Conservation (phyloP, 1,140 invertebrate genomes). For the Panulirus ornatus region DNA sequence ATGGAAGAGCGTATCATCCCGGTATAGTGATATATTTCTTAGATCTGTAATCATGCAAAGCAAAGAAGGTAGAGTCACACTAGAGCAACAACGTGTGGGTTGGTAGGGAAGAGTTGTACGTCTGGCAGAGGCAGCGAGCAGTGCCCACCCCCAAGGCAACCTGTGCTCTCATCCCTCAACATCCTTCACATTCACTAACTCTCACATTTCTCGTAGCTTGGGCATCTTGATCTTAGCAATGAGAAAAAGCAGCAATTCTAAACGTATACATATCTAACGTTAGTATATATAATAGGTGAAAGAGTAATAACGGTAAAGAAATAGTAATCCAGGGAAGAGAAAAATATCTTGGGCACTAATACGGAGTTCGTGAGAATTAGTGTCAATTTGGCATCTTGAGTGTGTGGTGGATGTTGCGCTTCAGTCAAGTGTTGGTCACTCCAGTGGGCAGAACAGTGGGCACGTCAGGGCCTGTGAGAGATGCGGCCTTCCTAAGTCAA, state of each 20-base stretch:
- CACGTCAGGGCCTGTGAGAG: constrained; percentile 33
- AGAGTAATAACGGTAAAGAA: background rate
- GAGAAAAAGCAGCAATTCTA: background rate
- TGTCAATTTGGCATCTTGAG: constrained; percentile 71
- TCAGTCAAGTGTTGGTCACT: constrained; percentile 71
- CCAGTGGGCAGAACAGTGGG: constrained; percentile 67
- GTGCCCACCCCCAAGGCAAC: constrained; percentile 71
- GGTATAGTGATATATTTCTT: background rate
- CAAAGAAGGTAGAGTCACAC: background rate
- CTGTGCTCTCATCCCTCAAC: constrained; percentile 73
- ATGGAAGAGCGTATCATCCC: background rate
- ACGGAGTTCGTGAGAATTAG: constrained; percentile 59
- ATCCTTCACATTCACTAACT: constrained; percentile 63
- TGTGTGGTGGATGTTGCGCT: constrained; percentile 63
- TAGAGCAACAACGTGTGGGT: background rate
- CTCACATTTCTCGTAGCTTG: constrained; percentile 28
- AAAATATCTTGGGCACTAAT: constrained; percentile 8
- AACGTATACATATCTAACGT: background rate
- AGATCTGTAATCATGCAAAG: background rate
- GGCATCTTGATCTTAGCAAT: constrained; percentile 11
- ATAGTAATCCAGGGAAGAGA: background rate
- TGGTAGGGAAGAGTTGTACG: constrained; percentile 25
- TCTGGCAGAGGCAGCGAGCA: constrained; percentile 44
- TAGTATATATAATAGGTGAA: background rate
- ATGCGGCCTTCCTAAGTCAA: constrained; percentile 44